These are phyloP conservation scores for Actias luna DNA, from an alignment of 2,888 invertebrate species.

Conservation along the genomic window DNA sequence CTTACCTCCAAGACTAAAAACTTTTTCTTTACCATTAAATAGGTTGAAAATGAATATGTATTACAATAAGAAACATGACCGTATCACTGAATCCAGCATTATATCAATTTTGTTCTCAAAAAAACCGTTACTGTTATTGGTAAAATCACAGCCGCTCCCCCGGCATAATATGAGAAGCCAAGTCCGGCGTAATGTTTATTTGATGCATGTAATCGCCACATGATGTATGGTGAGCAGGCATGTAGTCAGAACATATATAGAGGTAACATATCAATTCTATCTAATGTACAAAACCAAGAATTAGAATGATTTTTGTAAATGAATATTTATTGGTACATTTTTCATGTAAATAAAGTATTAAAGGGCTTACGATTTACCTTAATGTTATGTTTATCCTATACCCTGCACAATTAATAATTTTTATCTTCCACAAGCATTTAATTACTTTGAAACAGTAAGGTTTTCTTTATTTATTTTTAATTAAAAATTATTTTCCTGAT, in stretches of 20 bases:
- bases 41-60: background rate
- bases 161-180: slow-evolving; percentile 58
- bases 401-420: no score
- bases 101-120: slow-evolving; percentile 41
- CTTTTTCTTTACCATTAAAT: background rate
- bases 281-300: background rate
- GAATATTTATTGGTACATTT: background rate
- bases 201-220: slow-evolving; percentile 77
- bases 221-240: slow-evolving; percentile 65
- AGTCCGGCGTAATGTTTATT: slow-evolving; percentile 74
- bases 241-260: slow-evolving; percentile 3
- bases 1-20: no score
- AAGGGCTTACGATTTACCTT: no score
- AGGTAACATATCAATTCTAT: background rate
- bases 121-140: slow-evolving; percentile 63
- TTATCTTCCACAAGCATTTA: no score
- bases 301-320: background rate
- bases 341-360: no score
- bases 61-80: background rate
- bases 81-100: slow-evolving; percentile 7
- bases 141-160: slow-evolving; percentile 52
- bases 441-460: no score
- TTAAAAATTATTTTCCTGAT: no score
- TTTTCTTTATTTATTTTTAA: no score
- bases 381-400: no score